These are phyloP conservation scores for Melanostigma gelatinosum DNA, from an alignment of 2,113 vertebrate genomes.

Conservation along the genomic window DNA sequence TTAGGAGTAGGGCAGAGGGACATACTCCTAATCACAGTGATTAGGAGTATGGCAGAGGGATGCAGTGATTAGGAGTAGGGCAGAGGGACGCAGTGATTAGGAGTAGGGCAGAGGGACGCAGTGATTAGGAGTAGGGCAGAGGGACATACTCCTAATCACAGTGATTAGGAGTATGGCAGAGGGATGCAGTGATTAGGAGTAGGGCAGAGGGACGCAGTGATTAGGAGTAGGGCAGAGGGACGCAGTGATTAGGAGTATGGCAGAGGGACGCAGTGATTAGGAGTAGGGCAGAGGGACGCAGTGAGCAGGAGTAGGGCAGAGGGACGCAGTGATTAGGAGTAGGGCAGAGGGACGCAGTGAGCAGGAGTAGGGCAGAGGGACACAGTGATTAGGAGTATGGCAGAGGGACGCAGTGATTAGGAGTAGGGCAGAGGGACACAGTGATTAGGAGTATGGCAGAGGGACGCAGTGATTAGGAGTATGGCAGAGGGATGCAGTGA, in stretches of 20 bases:
- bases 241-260: too few species aligned
- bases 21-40: too few species aligned
- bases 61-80: background rate
- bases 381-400: background rate
- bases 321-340: too few species aligned
- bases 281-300: background rate
- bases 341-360: background rate
- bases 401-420: background rate
- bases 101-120: background rate
- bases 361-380: too few species aligned
- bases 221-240: background rate
- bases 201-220: background rate
- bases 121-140: background rate
- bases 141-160: too few species aligned
- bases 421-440: background rate
- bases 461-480: background rate
- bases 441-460: background rate
- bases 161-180: background rate
- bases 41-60: background rate
- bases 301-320: background rate
- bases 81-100: background rate
- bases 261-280: too few species aligned
- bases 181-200: background rate
- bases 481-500: too few species aligned
- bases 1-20: background rate